Evolutionary conservation across 1,140 invertebrate species (phyloP).

Genomic region (Anoplolepis gracilipes): DNA sequence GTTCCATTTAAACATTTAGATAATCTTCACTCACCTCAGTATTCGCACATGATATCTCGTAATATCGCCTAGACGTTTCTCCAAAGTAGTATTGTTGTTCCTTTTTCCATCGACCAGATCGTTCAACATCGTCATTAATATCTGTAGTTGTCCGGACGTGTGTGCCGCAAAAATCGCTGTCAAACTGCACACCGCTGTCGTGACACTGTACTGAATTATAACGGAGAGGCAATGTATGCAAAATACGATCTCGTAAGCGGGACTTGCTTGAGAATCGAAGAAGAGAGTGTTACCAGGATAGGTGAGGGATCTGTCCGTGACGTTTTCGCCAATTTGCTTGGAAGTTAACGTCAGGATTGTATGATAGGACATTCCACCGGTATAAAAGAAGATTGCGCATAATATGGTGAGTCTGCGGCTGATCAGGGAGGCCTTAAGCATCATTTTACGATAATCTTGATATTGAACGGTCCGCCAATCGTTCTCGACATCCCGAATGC

Average conservation of each 20-base stretch:
- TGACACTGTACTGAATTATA: constrained; percentile 70
- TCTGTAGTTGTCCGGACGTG: constrained; percentile 69
- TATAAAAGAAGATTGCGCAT: constrained; percentile 62
- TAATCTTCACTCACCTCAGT: constrained; percentile 41
- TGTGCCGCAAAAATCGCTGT: constrained; percentile 76
- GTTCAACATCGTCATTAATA: constrained; percentile 61
- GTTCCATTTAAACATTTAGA: background rate
- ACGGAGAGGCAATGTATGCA: constrained; percentile 68
- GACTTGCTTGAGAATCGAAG: constrained; percentile 70
- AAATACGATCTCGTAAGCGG: constrained; percentile 74
- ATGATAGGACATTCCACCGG: constrained; percentile 65
- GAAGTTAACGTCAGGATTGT: constrained; percentile 64
- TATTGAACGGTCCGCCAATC: constrained; percentile 66
- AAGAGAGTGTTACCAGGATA: constrained; percentile 74
- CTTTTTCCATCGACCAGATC: constrained; percentile 37
- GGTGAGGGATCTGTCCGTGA: constrained; percentile 44
- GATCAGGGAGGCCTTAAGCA: constrained; percentile 58
- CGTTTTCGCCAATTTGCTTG: constrained; percentile 13
- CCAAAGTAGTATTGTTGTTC: background rate
- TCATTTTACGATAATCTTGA: constrained; percentile 32
- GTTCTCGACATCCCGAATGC: constrained; percentile 60
- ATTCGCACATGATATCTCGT: constrained; percentile 53
- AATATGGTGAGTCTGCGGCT: constrained; percentile 60
- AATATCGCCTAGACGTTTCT: constrained; percentile 22
- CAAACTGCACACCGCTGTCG: constrained; percentile 70